phyloP scores from a whole-genome alignment of 1,140 invertebrate species.

The Ridgeia piscesae region DNA sequence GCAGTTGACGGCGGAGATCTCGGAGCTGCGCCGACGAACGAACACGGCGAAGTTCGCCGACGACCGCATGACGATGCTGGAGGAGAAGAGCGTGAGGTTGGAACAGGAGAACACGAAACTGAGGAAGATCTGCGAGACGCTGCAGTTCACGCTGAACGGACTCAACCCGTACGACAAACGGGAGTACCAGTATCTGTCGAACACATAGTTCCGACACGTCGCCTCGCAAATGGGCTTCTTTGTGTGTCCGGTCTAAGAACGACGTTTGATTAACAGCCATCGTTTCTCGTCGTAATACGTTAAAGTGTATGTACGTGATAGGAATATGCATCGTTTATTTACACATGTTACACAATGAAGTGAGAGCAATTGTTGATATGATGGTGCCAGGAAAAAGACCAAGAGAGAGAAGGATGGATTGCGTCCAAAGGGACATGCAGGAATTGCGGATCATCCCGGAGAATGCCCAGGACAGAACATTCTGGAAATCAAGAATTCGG shows the following conservation, averaged over 20 bases:
- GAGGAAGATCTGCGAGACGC: constrained; percentile 11
- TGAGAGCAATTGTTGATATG: no score
- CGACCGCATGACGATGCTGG: constrained; percentile 9
- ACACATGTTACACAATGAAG: neutral
- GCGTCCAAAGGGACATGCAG: no score
- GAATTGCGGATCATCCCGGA: no score
- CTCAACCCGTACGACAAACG: constrained; percentile 16
- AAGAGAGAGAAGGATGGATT: no score
- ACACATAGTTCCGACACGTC: neutral
- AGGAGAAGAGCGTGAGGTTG: neutral
- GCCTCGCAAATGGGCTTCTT: neutral
- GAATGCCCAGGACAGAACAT: no score
- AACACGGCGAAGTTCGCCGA: neutral
- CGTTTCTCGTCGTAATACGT: neutral
- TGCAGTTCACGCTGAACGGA: constrained; percentile 13
- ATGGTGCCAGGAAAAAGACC: no score
- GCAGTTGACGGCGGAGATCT: constrained; percentile 4
- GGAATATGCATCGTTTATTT: neutral
- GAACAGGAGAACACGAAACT: constrained; percentile 15
- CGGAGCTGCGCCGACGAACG: neutral
- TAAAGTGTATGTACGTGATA: neutral
- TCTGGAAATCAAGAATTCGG: no score
- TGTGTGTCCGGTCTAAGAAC: neutral
- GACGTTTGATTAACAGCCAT: neutral
- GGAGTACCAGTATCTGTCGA: constrained; percentile 5